phyloP scores from a whole-genome alignment of 1,140 invertebrate species.

The Micrasema minimum region DNA sequence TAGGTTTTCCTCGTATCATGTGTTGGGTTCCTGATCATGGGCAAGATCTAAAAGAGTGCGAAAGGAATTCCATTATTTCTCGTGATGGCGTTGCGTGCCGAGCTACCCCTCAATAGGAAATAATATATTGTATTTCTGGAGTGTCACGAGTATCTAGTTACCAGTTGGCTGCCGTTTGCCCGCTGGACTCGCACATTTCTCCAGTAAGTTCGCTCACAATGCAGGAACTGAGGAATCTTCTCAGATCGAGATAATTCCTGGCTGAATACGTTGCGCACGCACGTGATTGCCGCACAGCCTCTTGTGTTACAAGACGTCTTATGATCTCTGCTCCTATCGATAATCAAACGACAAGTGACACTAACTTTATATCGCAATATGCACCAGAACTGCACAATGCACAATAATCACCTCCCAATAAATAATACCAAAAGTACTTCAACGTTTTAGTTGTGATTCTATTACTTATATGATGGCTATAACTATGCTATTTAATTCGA shows the following conservation, averaged over 20 bases:
- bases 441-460: too few relatives aligned
- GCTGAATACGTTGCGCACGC: slow-evolving; percentile 3
- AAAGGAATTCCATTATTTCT: too few relatives aligned
- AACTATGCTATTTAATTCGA: too few relatives aligned
- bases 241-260: slow-evolving; percentile 17
- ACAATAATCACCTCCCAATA: too few relatives aligned
- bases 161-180: background rate
- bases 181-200: slow-evolving; percentile 21
- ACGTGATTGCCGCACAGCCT: slow-evolving; percentile 7
- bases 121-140: slow-evolving; percentile 16
- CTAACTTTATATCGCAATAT: background rate
- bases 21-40: too few relatives aligned
- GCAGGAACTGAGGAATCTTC: slow-evolving; percentile 21
- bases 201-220: slow-evolving; percentile 24
- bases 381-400: too few relatives aligned
- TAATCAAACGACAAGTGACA: slow-evolving; percentile 5
- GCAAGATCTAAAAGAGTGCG: too few relatives aligned
- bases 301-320: background rate
- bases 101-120: slow-evolving; percentile 12
- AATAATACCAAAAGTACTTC: too few relatives aligned
- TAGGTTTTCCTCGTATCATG: too few relatives aligned
- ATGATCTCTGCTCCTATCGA: slow-evolving; percentile 9
- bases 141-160: slow-evolving; percentile 31
- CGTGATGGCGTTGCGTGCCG: slow-evolving; percentile 16
- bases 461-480: too few relatives aligned